These are phyloP conservation scores for Drosophila kambysellisi DNA, from an alignment of 2,888 invertebrate species.

Conservation along the genomic window DNA sequence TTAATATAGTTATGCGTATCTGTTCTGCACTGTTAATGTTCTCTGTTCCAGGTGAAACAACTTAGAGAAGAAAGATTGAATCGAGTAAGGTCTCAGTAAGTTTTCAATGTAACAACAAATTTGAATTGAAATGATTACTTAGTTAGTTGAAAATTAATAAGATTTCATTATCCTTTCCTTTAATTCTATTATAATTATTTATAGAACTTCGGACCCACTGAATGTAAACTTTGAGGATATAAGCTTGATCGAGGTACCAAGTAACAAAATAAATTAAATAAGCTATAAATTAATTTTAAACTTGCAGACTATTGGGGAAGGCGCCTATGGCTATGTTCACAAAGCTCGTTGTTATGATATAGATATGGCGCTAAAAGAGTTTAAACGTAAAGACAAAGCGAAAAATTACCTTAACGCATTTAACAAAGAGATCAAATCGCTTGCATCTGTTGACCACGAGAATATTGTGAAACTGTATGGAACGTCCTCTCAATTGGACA, in stretches of 20 bases:
- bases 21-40: background rate
- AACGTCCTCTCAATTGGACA: background rate
- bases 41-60: background rate
- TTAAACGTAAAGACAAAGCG: background rate
- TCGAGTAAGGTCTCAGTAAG: background rate
- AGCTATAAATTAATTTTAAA: background rate
- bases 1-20: background rate
- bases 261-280: background rate
- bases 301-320: background rate
- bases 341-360: background rate
- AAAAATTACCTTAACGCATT: background rate
- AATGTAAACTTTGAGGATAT: background rate
- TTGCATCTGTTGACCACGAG: background rate
- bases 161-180: background rate
- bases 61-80: background rate
- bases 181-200: background rate
- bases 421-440: conserved; percentile 3
- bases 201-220: background rate
- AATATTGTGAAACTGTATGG: conserved; percentile 14
- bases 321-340: background rate
- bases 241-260: background rate
- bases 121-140: background rate
- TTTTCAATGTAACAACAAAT: background rate
- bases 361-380: conserved; percentile 2
- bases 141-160: background rate